These are phyloP conservation scores for Drosophila ironensis DNA, from an alignment of 1,140 invertebrate genomes.

Conservation along the genomic window DNA sequence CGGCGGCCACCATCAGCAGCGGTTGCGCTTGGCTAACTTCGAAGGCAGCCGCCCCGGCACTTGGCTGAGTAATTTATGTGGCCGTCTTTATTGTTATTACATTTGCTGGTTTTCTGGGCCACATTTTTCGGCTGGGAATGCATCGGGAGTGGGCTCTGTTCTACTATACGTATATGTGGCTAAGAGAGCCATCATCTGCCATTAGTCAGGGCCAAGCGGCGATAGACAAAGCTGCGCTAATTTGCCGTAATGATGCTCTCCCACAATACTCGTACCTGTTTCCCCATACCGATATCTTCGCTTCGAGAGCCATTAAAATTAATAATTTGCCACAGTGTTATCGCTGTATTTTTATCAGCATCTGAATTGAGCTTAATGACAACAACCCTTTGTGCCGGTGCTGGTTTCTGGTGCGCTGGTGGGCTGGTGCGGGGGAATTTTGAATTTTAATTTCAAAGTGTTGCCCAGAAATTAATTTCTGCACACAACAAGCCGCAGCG, in stretches of 20 bases:
- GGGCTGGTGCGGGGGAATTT: conserved; percentile 38
- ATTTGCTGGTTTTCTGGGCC: conserved; percentile 40
- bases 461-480: conserved; percentile 64
- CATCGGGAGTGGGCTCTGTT: conserved; percentile 1
- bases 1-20: conserved; percentile 23
- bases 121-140: not conserved
- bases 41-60: conserved; percentile 41
- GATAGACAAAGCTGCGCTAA: conserved; percentile 68
- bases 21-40: conserved; percentile 69
- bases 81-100: conserved; percentile 74
- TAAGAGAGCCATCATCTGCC: conserved; percentile 30
- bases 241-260: conserved; percentile 38
- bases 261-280: too few species aligned
- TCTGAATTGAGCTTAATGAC: conserved; percentile 62
- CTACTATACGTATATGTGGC: not conserved
- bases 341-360: conserved; percentile 64
- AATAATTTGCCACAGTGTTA: conserved; percentile 69
- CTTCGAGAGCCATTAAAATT: conserved; percentile 60
- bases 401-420: not conserved
- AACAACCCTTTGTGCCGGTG: not conserved
- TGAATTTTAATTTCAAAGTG: conserved; percentile 72
- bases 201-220: conserved; percentile 65
- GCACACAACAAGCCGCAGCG: conserved; percentile 45
- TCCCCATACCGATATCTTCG: conserved; percentile 43
- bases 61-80: conserved; percentile 74